phyloP scores from a whole-genome alignment of 2,113 vertebrate species.

The Psophia crepitans region DNA sequence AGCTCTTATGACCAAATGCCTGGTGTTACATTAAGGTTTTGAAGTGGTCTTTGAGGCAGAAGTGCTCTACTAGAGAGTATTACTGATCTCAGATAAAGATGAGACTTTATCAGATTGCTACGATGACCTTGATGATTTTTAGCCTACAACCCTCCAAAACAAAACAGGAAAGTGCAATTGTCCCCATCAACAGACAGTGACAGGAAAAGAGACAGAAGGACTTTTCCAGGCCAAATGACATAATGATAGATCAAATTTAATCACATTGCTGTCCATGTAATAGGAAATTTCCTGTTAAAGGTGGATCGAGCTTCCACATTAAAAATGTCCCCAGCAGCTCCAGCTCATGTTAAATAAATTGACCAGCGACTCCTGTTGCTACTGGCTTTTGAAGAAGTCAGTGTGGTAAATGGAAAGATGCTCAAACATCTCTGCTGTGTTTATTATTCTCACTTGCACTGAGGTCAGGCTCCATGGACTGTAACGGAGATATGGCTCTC shows the following conservation, averaged over 20 bases:
- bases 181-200: not conserved
- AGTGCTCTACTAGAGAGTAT: not conserved
- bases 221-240: not conserved
- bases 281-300: not conserved
- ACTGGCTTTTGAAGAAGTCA: not conserved
- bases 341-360: not conserved
- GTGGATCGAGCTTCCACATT: not conserved
- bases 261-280: rapidly evolving
- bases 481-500: not conserved
- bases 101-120: not conserved
- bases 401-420: not conserved
- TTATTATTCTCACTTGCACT: not conserved
- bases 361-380: not conserved
- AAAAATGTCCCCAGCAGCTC: not conserved
- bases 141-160: not conserved
- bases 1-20: not conserved
- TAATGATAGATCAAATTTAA: not conserved
- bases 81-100: not conserved
- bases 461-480: not conserved
- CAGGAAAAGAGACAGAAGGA: not conserved
- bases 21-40: not conserved
- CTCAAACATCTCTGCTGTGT: not conserved
- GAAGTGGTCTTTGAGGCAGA: not conserved
- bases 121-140: not conserved
- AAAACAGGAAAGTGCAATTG: not conserved